Conservation (phyloP, 2,797 vertebrate species). For the Lepus townsendii region DNA sequence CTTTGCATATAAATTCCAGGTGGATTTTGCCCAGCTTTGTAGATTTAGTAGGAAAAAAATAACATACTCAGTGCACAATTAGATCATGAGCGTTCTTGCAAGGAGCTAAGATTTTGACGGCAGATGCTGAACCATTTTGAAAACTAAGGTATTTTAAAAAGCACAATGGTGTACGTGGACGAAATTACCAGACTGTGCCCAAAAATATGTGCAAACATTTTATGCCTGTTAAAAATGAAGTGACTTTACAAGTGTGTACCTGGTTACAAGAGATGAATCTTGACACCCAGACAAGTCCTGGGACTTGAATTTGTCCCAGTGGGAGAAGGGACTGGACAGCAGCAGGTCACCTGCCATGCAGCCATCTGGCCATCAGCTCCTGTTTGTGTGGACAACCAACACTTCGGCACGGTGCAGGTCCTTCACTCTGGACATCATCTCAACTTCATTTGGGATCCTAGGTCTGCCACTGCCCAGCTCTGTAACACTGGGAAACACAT, state of each 20-base stretch:
- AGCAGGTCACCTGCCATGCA: accelerated
- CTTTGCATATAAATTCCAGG: slow-evolving; percentile 69
- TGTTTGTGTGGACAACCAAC: accelerated
- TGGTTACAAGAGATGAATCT: background rate
- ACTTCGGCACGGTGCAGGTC: background rate
- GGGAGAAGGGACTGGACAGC: background rate
- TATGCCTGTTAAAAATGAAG: slow-evolving; percentile 56
- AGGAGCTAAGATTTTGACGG: slow-evolving; percentile 41
- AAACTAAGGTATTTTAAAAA: slow-evolving; percentile 54
- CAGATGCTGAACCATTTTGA: slow-evolving; percentile 49
- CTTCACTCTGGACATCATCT: background rate
- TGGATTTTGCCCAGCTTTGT: slow-evolving; percentile 76
- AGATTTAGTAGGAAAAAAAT: slow-evolving; percentile 76
- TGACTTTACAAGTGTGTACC: background rate
- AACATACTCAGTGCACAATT: slow-evolving; percentile 70
- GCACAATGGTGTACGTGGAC: background rate
- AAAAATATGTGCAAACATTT: background rate
- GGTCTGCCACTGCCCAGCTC: background rate
- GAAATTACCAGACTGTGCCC: background rate
- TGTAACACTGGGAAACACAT: background rate
- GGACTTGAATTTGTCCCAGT: background rate
- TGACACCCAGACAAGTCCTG: background rate
- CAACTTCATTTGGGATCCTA: accelerated
- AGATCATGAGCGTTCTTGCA: slow-evolving; percentile 70
- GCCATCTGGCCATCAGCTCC: accelerated